Evolutionary conservation across 2,888 invertebrate genomes (phyloP), one percentile per base, ranked within the genome.

Genomic region (Arge pagana): DNA sequence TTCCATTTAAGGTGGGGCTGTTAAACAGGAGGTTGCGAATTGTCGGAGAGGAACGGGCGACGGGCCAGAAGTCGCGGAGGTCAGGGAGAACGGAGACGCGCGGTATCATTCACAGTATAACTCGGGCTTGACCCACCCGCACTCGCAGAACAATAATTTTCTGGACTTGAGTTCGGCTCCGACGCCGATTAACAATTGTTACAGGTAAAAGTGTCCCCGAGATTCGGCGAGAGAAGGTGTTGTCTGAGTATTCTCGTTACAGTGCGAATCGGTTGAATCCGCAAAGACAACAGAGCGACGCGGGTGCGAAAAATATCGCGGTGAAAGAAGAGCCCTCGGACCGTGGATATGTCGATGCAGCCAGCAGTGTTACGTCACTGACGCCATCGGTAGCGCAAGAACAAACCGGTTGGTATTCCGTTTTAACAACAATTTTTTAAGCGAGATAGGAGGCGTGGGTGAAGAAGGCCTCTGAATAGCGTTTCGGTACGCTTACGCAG

Each of bases 301-400:
- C 37, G 11, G 37, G 11, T 2, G 10, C 67, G 40, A 66, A 72
- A 36, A 62, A 51, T 48, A 57, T 71, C 26, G 63, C 72, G 11
- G 70, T 71, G 36, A 71, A 71, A 50, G 67, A 72, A 30, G 71
- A 71, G 48, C 71, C 71, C 31, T 54, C 67, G 31, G 71, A 71
- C 54, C 64, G 70, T 31, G 67, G 67, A 11, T 71, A 71, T 52
- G 58, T 62, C 8, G 72, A 71, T 26, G 57, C 67, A 15, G 57
- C 66, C 26, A 39, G 63, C 28, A 36, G 62, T 23, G 59, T 68
- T 2, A 50, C 67, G 7, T 66, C 50, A 23, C 42, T 51, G 10
- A 59, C 65, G 48, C 40, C 66, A 3, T 56, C 66, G 23, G 56
- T 61, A n/a, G 53, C 61, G n/a, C n/a, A n/a, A n/a, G n/a, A n/a